Evolutionary conservation across 2,888 invertebrate species (phyloP).

Genomic region (Folsomia manolachei): DNA sequence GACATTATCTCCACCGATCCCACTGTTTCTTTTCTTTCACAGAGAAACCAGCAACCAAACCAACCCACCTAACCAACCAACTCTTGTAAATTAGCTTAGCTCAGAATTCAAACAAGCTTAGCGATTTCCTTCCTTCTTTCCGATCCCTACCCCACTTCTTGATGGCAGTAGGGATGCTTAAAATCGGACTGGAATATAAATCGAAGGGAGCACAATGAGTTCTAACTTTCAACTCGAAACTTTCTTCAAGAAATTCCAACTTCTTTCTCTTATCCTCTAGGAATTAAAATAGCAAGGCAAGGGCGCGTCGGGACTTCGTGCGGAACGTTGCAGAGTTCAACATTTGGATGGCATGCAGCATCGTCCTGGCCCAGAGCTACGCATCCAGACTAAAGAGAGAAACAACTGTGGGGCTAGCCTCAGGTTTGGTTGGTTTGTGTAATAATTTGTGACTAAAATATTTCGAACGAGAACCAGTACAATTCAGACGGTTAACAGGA

Average conservation of each 20-base stretch:
- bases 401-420: not conserved
- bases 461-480: not conserved
- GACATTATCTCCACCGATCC: not conserved
- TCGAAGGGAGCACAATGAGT: slow-evolving; percentile 23
- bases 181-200: slow-evolving; percentile 42
- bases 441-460: not conserved
- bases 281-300: not conserved
- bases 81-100: slow-evolving; percentile 40
- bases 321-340: too few species aligned
- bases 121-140: slow-evolving; percentile 31
- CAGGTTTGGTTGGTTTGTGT: not conserved
- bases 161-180: slow-evolving; percentile 28
- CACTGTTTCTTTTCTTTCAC: not conserved
- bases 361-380: not conserved
- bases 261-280: not conserved
- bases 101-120: slow-evolving; percentile 39
- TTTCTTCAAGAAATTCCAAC: slow-evolving; percentile 9
- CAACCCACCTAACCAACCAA: slow-evolving; percentile 2
- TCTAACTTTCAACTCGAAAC: not conserved
- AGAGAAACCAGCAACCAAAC: too few species aligned
- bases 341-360: too few species aligned
- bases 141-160: slow-evolving; percentile 12
- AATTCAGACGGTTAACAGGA: too few species aligned
- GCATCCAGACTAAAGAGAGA: not conserved
- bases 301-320: too few species aligned